A percentile compares a stretch with the other conserved stretches of the same genome.
Conservation (phyloP, 2,797 vertebrate species). For the Cacajao melanocephalus region DNA sequence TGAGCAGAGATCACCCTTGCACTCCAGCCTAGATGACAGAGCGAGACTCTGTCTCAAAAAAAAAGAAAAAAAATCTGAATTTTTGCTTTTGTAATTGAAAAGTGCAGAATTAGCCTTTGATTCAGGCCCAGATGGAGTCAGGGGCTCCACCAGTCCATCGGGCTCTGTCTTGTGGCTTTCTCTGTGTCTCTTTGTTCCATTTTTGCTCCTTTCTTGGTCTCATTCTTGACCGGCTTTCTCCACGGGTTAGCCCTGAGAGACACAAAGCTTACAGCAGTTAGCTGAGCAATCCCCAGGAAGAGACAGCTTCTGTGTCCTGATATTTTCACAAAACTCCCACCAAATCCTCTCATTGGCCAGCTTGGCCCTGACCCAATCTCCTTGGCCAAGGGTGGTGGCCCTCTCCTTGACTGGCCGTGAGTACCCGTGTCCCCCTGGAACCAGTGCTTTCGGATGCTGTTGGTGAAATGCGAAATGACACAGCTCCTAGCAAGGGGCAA, state of each 20-base stretch:
- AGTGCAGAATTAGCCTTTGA: background rate
- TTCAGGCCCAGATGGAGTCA: background rate
- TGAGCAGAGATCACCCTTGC: background rate
- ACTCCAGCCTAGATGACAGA: background rate
- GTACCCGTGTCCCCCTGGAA: background rate
- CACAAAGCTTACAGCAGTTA: background rate
- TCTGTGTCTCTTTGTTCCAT: background rate
- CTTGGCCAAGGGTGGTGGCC: background rate
- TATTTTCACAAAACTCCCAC: background rate
- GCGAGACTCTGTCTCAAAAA: background rate
- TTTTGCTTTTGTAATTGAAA: background rate
- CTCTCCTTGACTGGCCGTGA: background rate
- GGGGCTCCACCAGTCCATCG: background rate
- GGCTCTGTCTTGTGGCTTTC: background rate
- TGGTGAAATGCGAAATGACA: background rate
- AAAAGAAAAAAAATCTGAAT: background rate
- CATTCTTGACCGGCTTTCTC: background rate
- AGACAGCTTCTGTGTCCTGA: background rate
- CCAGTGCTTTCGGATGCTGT: background rate
- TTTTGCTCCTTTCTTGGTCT: background rate
- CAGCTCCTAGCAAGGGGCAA: background rate
- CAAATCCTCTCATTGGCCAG: background rate
- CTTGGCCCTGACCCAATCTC: background rate
- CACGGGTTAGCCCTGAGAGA: background rate
- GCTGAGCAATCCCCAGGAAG: background rate